A percentile compares a stretch with the other conserved stretches of the same genome.
Conservation (phyloP, 2,888 invertebrate species). For the Drosophila mimica region DNA sequence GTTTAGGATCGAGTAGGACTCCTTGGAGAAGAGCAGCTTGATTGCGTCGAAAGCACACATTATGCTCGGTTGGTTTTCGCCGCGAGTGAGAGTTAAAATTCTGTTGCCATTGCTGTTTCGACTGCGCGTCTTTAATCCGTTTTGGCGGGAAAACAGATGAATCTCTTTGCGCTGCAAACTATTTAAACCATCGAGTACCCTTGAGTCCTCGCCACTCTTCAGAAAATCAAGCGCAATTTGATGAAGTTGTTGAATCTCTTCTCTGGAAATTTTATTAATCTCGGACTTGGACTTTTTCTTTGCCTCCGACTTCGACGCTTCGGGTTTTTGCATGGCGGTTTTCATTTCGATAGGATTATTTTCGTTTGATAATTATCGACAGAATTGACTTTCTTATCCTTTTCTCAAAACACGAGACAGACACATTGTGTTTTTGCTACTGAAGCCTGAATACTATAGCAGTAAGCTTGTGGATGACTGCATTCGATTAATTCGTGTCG, state of each 20-base stretch:
- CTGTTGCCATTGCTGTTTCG: constrained; percentile 61
- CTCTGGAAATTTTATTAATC: not conserved
- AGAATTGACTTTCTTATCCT: not conserved
- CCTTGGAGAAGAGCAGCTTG: not conserved
- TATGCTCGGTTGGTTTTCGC: constrained; percentile 12
- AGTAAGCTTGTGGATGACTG: not conserved
- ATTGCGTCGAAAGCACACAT: no score
- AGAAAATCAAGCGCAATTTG: constrained; percentile 68
- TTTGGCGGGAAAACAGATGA: constrained; percentile 64
- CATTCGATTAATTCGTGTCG: constrained; percentile 6
- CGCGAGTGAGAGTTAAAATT: constrained; percentile 65
- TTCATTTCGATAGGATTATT: not conserved
- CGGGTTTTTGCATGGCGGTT: constrained; percentile 5
- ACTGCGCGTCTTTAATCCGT: constrained; percentile 75
- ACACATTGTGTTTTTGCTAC: not conserved
- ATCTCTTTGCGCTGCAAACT: constrained; percentile 72
- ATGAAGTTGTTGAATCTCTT: constrained; percentile 44
- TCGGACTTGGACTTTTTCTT: not conserved
- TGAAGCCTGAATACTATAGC: not conserved
- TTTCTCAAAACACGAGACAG: not conserved
- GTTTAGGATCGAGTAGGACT: not conserved
- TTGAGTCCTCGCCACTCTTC: constrained; percentile 48
- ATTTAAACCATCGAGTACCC: constrained; percentile 56
- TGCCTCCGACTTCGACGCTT: constrained; percentile 18
- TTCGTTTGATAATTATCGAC: constrained; percentile 6